These are phyloP conservation scores for Lagodon rhomboides DNA, from an alignment of 2,797 vertebrate genomes.

Conservation along the genomic window DNA sequence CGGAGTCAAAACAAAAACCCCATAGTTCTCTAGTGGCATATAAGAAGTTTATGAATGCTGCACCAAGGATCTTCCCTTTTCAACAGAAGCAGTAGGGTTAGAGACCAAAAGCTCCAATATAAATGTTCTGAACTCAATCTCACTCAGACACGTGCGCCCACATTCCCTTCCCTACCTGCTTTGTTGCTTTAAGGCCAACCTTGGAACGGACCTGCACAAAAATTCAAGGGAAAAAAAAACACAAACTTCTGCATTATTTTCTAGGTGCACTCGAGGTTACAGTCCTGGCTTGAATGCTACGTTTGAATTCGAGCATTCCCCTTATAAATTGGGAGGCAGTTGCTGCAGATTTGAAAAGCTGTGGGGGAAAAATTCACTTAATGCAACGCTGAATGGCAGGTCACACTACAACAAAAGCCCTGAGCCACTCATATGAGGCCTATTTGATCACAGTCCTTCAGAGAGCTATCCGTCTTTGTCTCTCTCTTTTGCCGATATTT, in stretches of 20 bases:
- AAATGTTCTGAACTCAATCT: slow-evolving; percentile 82
- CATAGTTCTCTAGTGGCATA: slow-evolving; percentile 69
- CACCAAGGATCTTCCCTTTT: slow-evolving; percentile 80
- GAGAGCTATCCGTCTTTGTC: slow-evolving; percentile 68
- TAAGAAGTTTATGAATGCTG: slow-evolving; percentile 78
- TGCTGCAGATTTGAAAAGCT: slow-evolving; percentile 74
- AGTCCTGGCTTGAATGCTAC: slow-evolving; percentile 69
- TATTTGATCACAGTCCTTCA: slow-evolving; percentile 79
- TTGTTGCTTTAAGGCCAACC: slow-evolving; percentile 76
- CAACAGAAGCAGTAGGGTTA: slow-evolving; percentile 71
- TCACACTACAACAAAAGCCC: slow-evolving; percentile 77
- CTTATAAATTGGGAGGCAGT: slow-evolving; percentile 68
- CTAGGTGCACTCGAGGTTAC: slow-evolving; percentile 75
- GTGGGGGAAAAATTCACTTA: slow-evolving; percentile 63
- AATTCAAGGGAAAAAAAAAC: slow-evolving; percentile 48
- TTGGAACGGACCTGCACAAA: slow-evolving; percentile 74
- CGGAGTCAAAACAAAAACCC: slow-evolving; percentile 69
- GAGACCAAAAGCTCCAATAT: slow-evolving; percentile 75
- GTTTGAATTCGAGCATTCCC: slow-evolving; percentile 68
- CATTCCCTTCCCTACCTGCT: slow-evolving; percentile 65
- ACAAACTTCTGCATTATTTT: slow-evolving; percentile 75
- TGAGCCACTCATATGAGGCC: slow-evolving; percentile 67
- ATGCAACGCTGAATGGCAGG: slow-evolving; percentile 76
- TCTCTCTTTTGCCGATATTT: slow-evolving; percentile 58
- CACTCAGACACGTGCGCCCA: slow-evolving; percentile 64